Evolutionary conservation across 2,797 vertebrate genomes (phyloP).

Genomic region (Gambusia yucatana): DNA sequence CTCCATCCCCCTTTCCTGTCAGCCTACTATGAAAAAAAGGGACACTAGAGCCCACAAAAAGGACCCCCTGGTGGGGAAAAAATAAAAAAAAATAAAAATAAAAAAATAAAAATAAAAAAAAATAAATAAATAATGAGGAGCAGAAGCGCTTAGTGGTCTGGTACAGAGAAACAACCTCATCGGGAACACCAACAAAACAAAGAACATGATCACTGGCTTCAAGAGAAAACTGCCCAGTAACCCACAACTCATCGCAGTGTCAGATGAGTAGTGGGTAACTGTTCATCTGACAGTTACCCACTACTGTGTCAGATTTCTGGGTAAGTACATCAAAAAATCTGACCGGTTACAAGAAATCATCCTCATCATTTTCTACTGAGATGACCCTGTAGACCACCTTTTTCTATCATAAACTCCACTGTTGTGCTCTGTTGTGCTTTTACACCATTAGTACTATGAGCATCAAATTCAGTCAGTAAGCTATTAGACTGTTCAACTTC

Average conservation of each 20-base stretch:
- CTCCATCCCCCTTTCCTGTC: no score
- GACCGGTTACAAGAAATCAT: background rate
- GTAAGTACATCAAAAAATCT: no score
- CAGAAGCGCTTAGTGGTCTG: background rate
- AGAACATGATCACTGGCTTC: background rate
- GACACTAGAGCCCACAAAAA: no score
- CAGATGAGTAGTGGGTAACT: no score
- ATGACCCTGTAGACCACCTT: background rate
- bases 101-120: no score
- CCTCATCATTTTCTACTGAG: background rate
- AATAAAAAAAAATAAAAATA: no score
- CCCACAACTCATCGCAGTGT: no score
- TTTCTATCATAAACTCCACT: background rate
- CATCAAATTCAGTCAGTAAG: background rate
- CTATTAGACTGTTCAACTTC: background rate
- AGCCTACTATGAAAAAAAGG: no score
- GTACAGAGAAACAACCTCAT: background rate
- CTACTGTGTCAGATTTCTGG: background rate
- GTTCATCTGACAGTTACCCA: background rate
- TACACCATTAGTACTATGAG: background rate
- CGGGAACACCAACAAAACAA: background rate
- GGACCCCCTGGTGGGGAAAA: no score
- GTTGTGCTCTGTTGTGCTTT: background rate
- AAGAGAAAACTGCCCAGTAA: background rate
- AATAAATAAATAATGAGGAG: background rate